These are phyloP conservation scores for Pinctada fucata DNA, from an alignment of 2,888 invertebrate genomes.

Conservation along the genomic window DNA sequence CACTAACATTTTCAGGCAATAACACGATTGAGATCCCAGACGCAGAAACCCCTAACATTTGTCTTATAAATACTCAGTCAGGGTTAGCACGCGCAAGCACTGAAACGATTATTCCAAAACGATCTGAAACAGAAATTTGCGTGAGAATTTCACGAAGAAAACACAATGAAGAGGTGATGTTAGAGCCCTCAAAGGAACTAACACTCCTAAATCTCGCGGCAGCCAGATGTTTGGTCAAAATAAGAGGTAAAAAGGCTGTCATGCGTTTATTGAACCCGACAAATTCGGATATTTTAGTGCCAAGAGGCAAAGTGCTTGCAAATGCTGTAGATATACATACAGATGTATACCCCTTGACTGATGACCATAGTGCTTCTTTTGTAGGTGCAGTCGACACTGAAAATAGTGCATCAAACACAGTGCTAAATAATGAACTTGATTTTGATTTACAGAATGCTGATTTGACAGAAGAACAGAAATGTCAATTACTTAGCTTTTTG, in stretches of 20 bases:
- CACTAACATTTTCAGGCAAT: neutral
- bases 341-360: too few species aligned
- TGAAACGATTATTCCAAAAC: slow-evolving; percentile 7
- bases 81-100: neutral
- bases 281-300: neutral
- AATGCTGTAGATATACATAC: too few species aligned
- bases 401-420: too few species aligned
- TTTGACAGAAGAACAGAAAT: slow-evolving; percentile 1
- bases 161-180: neutral
- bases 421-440: neutral
- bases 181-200: too few species aligned
- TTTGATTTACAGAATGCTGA: slow-evolving; percentile 9
- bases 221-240: slow-evolving; percentile 13
- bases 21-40: neutral
- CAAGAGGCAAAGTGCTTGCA: too few species aligned
- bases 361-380: too few species aligned
- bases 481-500: slow-evolving; percentile 5
- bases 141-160: neutral
- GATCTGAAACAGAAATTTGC: neutral
- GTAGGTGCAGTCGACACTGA: too few species aligned
- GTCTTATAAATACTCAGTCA: neutral
- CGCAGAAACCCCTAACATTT: neutral
- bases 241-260: neutral
- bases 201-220: neutral
- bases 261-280: slow-evolving; percentile 13